A percentile compares a stretch with the other conserved stretches of the same genome.
phyloP scores from a whole-genome alignment of 2,113 vertebrate species.

The Nestor notabilis region DNA sequence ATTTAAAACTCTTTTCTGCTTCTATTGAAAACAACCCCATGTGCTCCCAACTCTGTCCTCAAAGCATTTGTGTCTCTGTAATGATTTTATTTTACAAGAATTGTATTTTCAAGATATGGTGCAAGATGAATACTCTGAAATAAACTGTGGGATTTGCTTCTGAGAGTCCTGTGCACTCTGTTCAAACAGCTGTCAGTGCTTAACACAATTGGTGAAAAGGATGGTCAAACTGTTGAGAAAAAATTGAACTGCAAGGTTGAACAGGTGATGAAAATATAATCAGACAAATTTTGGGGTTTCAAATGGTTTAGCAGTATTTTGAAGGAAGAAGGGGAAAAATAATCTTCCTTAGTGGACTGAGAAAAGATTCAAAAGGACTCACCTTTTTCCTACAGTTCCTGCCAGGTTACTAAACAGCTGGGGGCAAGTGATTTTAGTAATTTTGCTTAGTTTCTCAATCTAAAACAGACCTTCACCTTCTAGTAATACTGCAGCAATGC shows the following conservation, averaged over 20 bases:
- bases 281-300: not conserved
- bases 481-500: not conserved
- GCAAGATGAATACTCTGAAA: not conserved
- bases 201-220: not conserved
- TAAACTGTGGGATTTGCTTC: not conserved
- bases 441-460: not conserved
- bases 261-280: not conserved
- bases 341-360: not conserved
- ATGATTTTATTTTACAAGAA: slow-evolving; percentile 19
- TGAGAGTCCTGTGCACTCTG: not conserved
- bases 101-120: not conserved
- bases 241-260: not conserved
- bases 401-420: not conserved
- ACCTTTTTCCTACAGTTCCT: not conserved
- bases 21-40: not conserved
- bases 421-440: not conserved
- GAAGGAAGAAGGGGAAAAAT: not conserved
- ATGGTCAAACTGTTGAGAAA: not conserved
- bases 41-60: not conserved
- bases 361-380: not conserved
- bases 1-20: slow-evolving; percentile 10
- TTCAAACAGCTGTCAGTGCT: not conserved
- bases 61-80: not conserved
- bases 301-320: not conserved
- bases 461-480: not conserved